These are phyloP conservation scores for Anabas testudineus DNA, from an alignment of 2,797 vertebrate species.

Conservation along the genomic window DNA sequence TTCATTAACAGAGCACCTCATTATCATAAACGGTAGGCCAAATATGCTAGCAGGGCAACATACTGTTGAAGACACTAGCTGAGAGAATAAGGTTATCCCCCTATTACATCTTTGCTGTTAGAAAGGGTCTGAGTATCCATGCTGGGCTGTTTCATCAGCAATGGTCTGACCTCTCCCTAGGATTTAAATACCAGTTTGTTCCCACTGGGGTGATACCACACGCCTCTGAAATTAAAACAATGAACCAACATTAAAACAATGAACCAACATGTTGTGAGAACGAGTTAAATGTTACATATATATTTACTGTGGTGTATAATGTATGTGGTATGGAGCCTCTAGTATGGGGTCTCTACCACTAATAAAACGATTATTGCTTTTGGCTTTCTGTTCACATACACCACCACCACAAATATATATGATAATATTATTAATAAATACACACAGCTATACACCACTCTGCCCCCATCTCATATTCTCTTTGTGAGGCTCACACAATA, in stretches of 20 bases:
- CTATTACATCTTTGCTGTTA: slow-evolving; percentile 32
- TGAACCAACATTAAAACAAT: slow-evolving; percentile 17
- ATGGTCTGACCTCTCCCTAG: slow-evolving; percentile 37
- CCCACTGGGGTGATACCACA: slow-evolving; percentile 42
- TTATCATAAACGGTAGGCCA: slow-evolving; percentile 48
- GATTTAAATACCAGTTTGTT: slow-evolving; percentile 55
- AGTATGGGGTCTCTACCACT: not conserved
- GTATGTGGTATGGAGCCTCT: slow-evolving; percentile 6
- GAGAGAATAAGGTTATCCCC: slow-evolving; percentile 37
- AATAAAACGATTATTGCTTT: slow-evolving; percentile 23
- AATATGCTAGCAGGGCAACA: slow-evolving; percentile 19
- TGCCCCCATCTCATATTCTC: not conserved
- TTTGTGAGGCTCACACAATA: slow-evolving; percentile 12
- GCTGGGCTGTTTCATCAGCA: slow-evolving; percentile 27
- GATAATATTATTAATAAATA: slow-evolving; percentile 27
- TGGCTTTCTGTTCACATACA: not conserved
- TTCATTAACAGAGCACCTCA: slow-evolving; percentile 59
- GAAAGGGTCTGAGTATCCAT: slow-evolving; percentile 20
- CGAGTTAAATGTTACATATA: slow-evolving; percentile 5
- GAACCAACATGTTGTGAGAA: slow-evolving; percentile 11
- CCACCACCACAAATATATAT: slow-evolving; percentile 10
- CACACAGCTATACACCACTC: slow-evolving; percentile 23
- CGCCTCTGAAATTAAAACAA: slow-evolving; percentile 27
- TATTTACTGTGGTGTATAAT: slow-evolving; percentile 8
- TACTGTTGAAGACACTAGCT: no score